phyloP scores from a whole-genome alignment of 2,888 invertebrate genomes.

The Galerucella pusilla region DNA sequence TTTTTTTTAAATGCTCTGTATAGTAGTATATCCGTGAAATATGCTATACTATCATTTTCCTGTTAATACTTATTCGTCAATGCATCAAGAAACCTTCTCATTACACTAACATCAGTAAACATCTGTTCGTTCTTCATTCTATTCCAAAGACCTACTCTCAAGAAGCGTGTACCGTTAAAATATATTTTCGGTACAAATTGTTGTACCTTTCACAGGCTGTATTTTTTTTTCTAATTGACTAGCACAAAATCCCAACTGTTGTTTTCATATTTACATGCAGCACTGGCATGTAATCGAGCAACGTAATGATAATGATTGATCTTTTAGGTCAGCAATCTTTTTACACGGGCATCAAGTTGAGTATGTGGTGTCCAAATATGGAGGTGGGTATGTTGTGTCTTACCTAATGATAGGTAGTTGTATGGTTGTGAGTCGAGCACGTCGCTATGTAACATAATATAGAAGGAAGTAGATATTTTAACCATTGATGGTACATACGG shows the following conservation, averaged over 20 bases:
- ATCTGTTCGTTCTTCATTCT: neutral
- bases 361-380: slow-evolving; percentile 37
- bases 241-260: slow-evolving; percentile 17
- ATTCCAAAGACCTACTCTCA: neutral
- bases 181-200: slow-evolving; percentile 2
- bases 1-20: no score
- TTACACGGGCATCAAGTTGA: slow-evolving; percentile 20
- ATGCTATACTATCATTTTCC: no score
- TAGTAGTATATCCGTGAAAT: no score
- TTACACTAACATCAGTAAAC: neutral
- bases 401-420: slow-evolving; percentile 38
- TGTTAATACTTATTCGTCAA: no score
- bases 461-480: slow-evolving; percentile 37
- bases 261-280: slow-evolving; percentile 18
- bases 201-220: neutral
- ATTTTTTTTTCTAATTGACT: neutral
- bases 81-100: neutral
- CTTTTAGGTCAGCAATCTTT: slow-evolving; percentile 40
- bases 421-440: slow-evolving; percentile 13
- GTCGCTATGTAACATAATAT: slow-evolving; percentile 15
- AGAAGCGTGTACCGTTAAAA: neutral
- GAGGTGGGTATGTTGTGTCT: slow-evolving; percentile 34
- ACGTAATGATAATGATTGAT: slow-evolving; percentile 41
- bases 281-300: slow-evolving; percentile 18
- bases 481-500: slow-evolving; percentile 19